Conservation (phyloP, 2,113 vertebrate genomes). For the Myxocyprinus asiaticus region DNA sequence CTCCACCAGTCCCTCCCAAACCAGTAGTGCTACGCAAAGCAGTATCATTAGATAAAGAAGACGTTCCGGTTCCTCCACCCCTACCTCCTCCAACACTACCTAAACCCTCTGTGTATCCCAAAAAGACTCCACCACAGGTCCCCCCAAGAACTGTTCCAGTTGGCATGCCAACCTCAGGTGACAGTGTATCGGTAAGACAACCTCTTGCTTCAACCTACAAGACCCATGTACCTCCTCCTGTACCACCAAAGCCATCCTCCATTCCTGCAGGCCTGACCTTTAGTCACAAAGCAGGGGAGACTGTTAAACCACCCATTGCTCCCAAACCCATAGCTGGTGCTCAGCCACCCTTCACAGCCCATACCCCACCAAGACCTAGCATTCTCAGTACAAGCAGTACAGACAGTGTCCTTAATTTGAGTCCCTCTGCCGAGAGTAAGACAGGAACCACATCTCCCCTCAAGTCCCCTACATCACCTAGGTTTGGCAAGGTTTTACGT, state of each 20-base stretch:
- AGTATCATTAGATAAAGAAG: conserved; percentile 81
- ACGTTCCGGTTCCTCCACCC: conserved; percentile 80
- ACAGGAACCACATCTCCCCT: conserved; percentile 76
- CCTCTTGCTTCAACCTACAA: conserved; percentile 71
- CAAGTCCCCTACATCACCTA: conserved; percentile 87
- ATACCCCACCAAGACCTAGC: conserved; percentile 76
- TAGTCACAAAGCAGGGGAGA: conserved; percentile 78
- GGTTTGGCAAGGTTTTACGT: conserved; percentile 82
- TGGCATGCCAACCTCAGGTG: conserved; percentile 62
- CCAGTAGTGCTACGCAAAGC: conserved; percentile 78
- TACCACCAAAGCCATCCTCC: conserved; percentile 90
- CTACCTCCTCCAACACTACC: conserved; percentile 86
- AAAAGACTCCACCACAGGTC: conserved; percentile 78
- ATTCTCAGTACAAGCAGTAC: conserved; percentile 71
- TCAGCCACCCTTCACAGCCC: conserved; percentile 75
- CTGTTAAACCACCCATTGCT: conserved; percentile 87
- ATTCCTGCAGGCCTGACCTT: conserved; percentile 86
- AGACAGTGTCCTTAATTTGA: conserved; percentile 86
- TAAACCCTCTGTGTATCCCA: conserved; percentile 87
- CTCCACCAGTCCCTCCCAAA: conserved; percentile 80
- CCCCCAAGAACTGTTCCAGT: conserved; percentile 63
- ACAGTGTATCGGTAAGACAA: conserved; percentile 68
- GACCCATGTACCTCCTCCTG: conserved; percentile 85
- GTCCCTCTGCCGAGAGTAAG: conserved; percentile 83
- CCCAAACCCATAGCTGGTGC: conserved; percentile 82